Evolutionary conservation across 2,113 vertebrate genomes (phyloP).

Genomic region (Asarcornis scutulata): DNA sequence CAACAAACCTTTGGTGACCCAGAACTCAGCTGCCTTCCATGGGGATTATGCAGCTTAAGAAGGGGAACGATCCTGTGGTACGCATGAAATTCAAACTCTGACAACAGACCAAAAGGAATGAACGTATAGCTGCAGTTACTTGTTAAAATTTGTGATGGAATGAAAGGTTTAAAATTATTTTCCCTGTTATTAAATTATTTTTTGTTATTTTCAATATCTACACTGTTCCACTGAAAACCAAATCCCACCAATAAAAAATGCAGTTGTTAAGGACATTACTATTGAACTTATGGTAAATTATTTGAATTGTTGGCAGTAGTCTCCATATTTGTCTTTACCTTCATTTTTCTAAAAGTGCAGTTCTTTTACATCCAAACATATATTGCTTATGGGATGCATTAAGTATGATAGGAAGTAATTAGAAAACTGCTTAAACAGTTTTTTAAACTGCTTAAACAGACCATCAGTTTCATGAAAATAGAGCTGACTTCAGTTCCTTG

Average conservation of each 20-base stretch:
- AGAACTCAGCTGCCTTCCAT: not conserved
- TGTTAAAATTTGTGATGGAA: not conserved
- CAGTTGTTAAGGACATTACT: not conserved
- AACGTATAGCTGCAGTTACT: not conserved
- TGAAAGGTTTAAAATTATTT: not conserved
- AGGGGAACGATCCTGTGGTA: not conserved
- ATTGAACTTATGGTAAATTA: not conserved
- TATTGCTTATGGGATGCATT: not conserved
- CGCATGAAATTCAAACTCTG: not conserved
- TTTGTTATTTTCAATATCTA: not conserved
- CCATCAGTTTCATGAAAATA: not conserved
- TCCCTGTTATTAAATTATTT: not conserved
- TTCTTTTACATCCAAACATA: not conserved
- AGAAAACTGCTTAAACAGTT: constrained; percentile 14
- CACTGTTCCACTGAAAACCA: not conserved
- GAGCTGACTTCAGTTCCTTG: not conserved
- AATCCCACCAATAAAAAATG: not conserved
- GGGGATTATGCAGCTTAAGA: not conserved
- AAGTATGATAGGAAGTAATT: not conserved
- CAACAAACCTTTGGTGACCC: not conserved
- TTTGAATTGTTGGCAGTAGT: not conserved
- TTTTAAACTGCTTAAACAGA: constrained; percentile 4
- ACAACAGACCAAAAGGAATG: not conserved
- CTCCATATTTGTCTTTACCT: not conserved
- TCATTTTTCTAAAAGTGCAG: not conserved